Evolutionary conservation across 2,113 vertebrate genomes (phyloP).

Genomic region (Syngnathus scovelli): DNA sequence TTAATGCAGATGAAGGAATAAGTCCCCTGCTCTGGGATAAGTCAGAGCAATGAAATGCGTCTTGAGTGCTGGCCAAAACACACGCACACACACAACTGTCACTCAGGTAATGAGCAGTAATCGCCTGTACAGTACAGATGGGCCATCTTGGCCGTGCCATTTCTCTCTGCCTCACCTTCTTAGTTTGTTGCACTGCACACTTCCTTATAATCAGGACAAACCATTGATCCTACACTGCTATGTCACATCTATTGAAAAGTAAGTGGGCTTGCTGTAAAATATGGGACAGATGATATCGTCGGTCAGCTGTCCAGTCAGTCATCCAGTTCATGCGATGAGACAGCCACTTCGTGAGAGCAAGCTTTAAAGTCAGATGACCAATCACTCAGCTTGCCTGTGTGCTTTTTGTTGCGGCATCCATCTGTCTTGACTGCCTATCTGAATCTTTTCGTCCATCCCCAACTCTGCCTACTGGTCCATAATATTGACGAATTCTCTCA

Average conservation of each 20-base stretch:
- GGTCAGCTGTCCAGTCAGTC: constrained; percentile 44
- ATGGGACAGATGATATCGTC: constrained; percentile 33
- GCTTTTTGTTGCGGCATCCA: constrained; percentile 35
- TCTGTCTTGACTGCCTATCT: constrained; percentile 47
- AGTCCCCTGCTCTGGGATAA: not conserved
- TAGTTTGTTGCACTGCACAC: not conserved
- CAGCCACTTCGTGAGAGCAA: constrained; percentile 30
- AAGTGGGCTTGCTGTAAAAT: constrained; percentile 28
- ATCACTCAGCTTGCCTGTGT: constrained; percentile 29
- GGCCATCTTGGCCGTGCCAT: constrained; percentile 13
- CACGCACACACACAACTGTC: constrained; percentile 7
- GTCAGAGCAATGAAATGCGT: constrained; percentile 17
- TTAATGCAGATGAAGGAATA: too few relatives aligned
- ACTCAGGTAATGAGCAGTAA: constrained; percentile 41
- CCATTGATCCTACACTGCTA: constrained; percentile 28
- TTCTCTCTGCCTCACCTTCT: not conserved
- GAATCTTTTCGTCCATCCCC: constrained; percentile 21
- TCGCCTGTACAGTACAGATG: constrained; percentile 36
- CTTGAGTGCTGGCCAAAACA: constrained; percentile 18
- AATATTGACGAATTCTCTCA: constrained; percentile 20
- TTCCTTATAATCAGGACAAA: constrained; percentile 11
- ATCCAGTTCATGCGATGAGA: constrained; percentile 45
- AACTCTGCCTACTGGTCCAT: constrained; percentile 14
- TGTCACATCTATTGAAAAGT: constrained; percentile 52
- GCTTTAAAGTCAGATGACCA: constrained; percentile 37